Percentiles rank a stretch among this genome's conserved stretches.
phyloP scores from a whole-genome alignment of 2,113 vertebrate genomes.

The Sylvilagus bachmani region DNA sequence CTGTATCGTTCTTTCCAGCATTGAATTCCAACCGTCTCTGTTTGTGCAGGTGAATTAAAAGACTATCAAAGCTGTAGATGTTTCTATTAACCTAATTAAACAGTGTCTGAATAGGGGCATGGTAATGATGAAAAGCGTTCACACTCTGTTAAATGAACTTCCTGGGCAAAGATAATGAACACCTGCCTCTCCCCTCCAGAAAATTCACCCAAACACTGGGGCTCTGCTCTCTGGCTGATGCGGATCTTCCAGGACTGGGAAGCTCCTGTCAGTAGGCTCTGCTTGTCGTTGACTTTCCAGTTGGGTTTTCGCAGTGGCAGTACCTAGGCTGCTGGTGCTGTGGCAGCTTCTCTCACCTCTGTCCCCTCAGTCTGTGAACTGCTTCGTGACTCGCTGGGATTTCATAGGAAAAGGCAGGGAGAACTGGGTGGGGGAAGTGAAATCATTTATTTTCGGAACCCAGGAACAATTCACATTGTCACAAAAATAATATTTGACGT shows the following conservation, averaged over 20 bases:
- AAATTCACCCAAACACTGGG: background rate
- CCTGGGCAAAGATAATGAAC: conserved; percentile 7
- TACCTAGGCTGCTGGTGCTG: too few relatives aligned
- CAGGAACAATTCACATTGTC: background rate
- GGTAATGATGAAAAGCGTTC: conserved; percentile 48
- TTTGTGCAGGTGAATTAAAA: conserved; percentile 77
- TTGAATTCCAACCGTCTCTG: conserved; percentile 69
- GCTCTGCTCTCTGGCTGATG: conserved; percentile 1
- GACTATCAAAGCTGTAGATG: conserved; percentile 66
- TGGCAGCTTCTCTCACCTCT: background rate
- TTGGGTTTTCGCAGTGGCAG: background rate
- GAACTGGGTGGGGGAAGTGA: background rate
- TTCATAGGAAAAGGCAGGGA: background rate
- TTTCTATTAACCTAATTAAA: conserved; percentile 77
- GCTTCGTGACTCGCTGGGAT: background rate
- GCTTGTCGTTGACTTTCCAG: background rate
- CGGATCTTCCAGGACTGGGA: conserved; percentile 35
- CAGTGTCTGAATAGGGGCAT: conserved; percentile 53
- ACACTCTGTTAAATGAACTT: conserved; percentile 20
- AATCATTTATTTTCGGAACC: background rate
- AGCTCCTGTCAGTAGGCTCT: background rate
- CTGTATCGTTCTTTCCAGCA: conserved; percentile 19
- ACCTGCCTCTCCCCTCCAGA: background rate
- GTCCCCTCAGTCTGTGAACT: background rate
- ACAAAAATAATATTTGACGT: background rate